Conservation (phyloP, 2,797 vertebrate genomes). For the Nannoperca australis region DNA sequence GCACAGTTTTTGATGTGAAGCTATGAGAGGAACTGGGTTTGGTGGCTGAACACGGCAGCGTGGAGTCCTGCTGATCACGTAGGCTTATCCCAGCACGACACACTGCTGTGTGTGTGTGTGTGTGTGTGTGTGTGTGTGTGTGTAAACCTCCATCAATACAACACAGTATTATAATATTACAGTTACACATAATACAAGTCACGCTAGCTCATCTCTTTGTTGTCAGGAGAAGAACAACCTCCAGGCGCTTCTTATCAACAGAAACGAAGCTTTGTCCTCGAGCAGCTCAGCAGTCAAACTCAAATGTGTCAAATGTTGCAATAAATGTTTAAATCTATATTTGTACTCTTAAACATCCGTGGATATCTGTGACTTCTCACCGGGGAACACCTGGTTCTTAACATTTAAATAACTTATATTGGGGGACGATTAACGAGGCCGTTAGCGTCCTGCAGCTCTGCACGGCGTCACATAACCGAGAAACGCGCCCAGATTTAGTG, state of each 20-base stretch:
- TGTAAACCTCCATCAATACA: background rate
- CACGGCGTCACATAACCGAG: background rate
- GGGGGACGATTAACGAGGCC: conserved; percentile 15
- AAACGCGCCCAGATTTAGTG: too few species aligned
- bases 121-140: too few species aligned
- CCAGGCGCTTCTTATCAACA: background rate
- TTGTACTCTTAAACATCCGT: background rate
- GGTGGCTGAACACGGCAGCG: background rate
- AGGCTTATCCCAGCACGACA: background rate
- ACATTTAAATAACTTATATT: too few species aligned
- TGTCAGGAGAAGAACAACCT: background rate
- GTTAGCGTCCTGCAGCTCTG: conserved; percentile 16
- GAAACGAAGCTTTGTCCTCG: background rate
- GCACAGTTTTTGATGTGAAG: conserved; percentile 7
- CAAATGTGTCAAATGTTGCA: background rate
- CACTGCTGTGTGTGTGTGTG: background rate
- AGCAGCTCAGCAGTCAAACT: too few species aligned
- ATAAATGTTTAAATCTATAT: conserved; percentile 1
- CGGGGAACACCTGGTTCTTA: conserved; percentile 12
- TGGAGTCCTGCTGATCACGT: conserved; percentile 30
- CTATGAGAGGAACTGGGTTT: conserved; percentile 3
- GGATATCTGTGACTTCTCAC: conserved; percentile 1
- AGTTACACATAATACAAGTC: background rate
- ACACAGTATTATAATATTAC: background rate
- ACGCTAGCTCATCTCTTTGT: background rate